Percentiles rank a stretch among this genome's conserved stretches.
Evolutionary conservation across 2,113 vertebrate species (phyloP).

Genomic region (Triplophysa siluroides): DNA sequence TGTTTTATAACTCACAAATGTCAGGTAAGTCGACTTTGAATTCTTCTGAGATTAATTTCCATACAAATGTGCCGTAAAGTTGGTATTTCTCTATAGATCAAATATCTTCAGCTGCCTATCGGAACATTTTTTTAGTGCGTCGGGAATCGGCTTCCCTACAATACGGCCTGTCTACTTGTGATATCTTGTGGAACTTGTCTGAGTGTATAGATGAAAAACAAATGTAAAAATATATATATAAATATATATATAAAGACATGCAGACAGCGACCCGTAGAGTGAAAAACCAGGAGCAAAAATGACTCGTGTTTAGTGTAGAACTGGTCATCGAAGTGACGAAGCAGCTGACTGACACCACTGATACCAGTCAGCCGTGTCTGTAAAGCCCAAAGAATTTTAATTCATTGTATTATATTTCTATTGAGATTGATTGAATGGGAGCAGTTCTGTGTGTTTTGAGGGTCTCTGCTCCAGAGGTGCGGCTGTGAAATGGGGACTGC

Average conservation of each 20-base stretch:
- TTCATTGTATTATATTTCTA: constrained; percentile 72
- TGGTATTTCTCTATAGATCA: constrained; percentile 69
- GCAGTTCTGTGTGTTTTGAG: constrained; percentile 72
- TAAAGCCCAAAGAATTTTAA: constrained; percentile 80
- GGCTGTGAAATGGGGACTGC: constrained; percentile 61
- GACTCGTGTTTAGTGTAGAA: constrained; percentile 67
- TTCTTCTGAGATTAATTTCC: constrained; percentile 74
- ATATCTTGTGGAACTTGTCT: constrained; percentile 77
- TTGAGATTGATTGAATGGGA: constrained; percentile 69
- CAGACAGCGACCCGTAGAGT: constrained; percentile 67
- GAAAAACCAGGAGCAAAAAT: constrained; percentile 66
- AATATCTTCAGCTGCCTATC: constrained; percentile 74
- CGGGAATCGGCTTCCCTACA: constrained; percentile 66
- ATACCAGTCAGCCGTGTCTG: constrained; percentile 75
- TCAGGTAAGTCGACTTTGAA: constrained; percentile 79
- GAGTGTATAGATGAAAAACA: constrained; percentile 71
- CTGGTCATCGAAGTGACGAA: constrained; percentile 65
- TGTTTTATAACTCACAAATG: constrained; percentile 80
- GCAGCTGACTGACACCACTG: constrained; percentile 76
- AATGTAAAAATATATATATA: constrained; percentile 49
- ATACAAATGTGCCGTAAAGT: constrained; percentile 77
- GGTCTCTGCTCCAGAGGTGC: constrained; percentile 68
- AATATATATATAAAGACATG: constrained; percentile 66
- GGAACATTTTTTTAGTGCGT: constrained; percentile 73
- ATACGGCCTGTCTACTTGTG: constrained; percentile 77